Base-by-base conservation (phyloP, 92 coral and sea anemone genomes). In the Porites lobata region DNA sequence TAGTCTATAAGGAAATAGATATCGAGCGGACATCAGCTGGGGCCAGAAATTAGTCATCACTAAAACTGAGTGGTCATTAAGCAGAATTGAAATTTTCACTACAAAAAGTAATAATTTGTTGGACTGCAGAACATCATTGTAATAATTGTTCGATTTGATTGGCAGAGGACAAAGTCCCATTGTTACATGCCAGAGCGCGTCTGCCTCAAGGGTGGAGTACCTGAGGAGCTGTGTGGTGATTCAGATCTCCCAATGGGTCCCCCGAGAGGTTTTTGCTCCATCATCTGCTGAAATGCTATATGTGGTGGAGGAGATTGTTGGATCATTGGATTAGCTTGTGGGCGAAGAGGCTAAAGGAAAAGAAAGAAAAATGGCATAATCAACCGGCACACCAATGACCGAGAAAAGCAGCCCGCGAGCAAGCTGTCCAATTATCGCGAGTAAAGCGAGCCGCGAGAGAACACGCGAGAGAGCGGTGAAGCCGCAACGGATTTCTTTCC, bases 181-280 rank as follows among this genome's bases (percentile, higher is more conserved):
- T 50, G 56, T 77, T 72, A 89, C 51, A 85, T 85, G 63, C 91
- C 90, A 56, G 94, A 91, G 77, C 94, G 86, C 7, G 94, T 87
- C 86, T 91, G 94, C 78, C 94, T 82, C 58, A 80, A 56, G 57
- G 94, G 94, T 26, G 94, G 91, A 70, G 94, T 91, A 21, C 94
- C 84, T 59, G 94, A 62, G 73, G 82, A 82, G 57, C 89, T 87
- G 65, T 91, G 94, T 2, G 94, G 94, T 18, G 94, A 91, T 62
- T 91, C 94, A 14, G 94, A 82, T 53, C 94, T 79, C 32, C 89
- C 94, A 1, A 89, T 57, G 29, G 90, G 89, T 4, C 85, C 92
- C 18, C 77, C 90, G 65, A 83, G 86, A n/a, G 94, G 85, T 68
- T 91, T 91, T 66, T 91, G 94, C 13, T 91, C 94, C 89, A 91